Evolutionary conservation across 2,888 invertebrate species (phyloP).

Genomic region (Philhelius pedissequus): DNA sequence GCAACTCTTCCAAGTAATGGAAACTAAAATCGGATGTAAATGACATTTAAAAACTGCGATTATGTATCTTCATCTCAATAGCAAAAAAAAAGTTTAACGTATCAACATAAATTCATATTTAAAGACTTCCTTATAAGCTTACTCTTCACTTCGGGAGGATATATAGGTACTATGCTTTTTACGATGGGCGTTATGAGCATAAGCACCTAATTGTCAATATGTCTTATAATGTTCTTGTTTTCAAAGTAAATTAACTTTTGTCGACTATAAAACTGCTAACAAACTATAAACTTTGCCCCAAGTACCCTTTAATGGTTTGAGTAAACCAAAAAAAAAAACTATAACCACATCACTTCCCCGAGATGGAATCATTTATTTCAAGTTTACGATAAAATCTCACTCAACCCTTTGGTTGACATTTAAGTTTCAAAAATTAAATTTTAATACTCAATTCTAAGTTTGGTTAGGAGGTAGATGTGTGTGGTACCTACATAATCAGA

Average conservation of each 20-base stretch:
- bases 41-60: too few relatives aligned
- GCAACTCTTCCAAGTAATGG: too few relatives aligned
- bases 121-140: not conserved
- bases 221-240: not conserved
- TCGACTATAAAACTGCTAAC: slow-evolving; percentile 29
- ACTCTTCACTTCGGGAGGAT: not conserved
- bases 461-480: too few relatives aligned
- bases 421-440: slow-evolving; percentile 59
- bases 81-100: too few relatives aligned
- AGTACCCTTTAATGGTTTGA: slow-evolving; percentile 36
- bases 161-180: not conserved
- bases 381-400: slow-evolving; percentile 47
- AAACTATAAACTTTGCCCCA: slow-evolving; percentile 18
- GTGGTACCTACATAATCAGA: not conserved
- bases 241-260: slow-evolving; percentile 20
- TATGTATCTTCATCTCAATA: too few relatives aligned
- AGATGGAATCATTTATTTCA: slow-evolving; percentile 45
- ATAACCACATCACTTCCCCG: slow-evolving; percentile 51
- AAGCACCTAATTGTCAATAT: slow-evolving; percentile 17
- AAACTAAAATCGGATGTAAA: too few relatives aligned
- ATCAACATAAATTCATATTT: not conserved
- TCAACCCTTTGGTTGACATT: slow-evolving; percentile 4
- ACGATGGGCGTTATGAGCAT: not conserved
- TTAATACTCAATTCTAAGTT: slow-evolving; percentile 54
- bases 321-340: not conserved